A percentile compares a stretch with the other conserved stretches of the same genome.
Evolutionary conservation across 1,140 invertebrate genomes (phyloP).

Genomic region (Hyposmocoma kahamanoa): DNA sequence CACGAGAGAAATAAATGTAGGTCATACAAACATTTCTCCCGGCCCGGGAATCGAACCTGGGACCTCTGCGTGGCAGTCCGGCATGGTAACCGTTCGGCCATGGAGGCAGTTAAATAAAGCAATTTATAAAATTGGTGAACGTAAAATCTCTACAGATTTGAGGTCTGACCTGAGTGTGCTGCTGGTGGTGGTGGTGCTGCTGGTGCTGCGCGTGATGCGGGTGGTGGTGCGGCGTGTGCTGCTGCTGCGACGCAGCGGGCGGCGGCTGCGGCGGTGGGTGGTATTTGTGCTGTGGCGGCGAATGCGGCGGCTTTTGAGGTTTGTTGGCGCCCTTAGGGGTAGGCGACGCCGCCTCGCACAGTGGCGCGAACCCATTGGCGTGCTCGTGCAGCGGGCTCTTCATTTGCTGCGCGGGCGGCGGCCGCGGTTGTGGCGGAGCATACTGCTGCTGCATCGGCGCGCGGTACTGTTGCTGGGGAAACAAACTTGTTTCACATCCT

Average conservation of each 20-base stretch:
- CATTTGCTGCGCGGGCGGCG: conserved; percentile 50
- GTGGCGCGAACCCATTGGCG: conserved; percentile 54
- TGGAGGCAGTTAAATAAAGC: no score
- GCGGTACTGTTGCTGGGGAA: conserved; percentile 49
- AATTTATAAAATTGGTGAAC: no score
- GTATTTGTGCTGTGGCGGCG: conserved; percentile 67
- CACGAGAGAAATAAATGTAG: no score
- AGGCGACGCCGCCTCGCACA: conserved; percentile 53
- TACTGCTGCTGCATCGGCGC: conserved; percentile 56
- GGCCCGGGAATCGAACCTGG: neutral
- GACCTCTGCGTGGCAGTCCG: no score
- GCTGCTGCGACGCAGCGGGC: conserved; percentile 23
- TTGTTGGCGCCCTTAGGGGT: conserved; percentile 43
- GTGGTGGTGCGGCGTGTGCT: conserved; percentile 35
- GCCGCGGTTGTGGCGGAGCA: conserved; percentile 41
- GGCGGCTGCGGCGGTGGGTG: conserved; percentile 44
- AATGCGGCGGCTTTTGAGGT: conserved; percentile 47
- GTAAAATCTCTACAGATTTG: neutral
- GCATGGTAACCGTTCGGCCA: no score
- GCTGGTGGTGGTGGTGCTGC: neutral
- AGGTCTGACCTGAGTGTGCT: neutral
- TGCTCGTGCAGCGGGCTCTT: conserved; percentile 63
- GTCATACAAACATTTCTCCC: no score
- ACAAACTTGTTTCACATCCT: no score
- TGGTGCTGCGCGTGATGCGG: conserved; percentile 40